phyloP scores from a whole-genome alignment of 2,113 vertebrate genomes.

The Fregetta grallaria region DNA sequence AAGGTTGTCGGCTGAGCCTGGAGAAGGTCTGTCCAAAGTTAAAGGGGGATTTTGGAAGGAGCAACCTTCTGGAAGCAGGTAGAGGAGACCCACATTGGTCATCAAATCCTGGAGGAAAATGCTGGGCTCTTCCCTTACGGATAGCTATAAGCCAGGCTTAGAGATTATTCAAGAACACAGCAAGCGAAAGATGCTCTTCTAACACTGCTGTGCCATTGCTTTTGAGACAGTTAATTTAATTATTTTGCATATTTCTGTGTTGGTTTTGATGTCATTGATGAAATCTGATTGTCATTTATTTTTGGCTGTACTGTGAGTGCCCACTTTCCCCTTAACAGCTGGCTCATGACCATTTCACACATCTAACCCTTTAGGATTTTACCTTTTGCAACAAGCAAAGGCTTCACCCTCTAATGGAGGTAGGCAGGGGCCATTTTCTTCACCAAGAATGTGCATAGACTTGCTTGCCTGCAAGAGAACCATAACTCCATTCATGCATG shows the following conservation, averaged over 20 bases:
- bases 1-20: background rate
- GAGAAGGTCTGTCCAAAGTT: background rate
- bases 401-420: background rate
- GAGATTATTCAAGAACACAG: background rate
- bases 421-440: background rate
- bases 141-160: background rate
- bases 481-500: background rate
- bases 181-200: background rate
- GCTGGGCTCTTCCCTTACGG: background rate
- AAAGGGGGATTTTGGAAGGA: background rate
- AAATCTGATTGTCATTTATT: background rate
- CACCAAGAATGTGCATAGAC: background rate
- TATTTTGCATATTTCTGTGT: background rate
- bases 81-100: background rate
- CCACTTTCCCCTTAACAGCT: background rate
- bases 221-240: slow-evolving; percentile 37
- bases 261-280: background rate
- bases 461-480: slow-evolving; percentile 6
- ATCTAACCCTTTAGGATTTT: background rate
- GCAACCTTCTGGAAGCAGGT: background rate
- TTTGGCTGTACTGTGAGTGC: background rate
- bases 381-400: background rate
- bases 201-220: background rate
- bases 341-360: background rate
- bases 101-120: background rate